Percentiles rank a stretch among this genome's conserved stretches.
Evolutionary conservation across 2,888 invertebrate genomes (phyloP).

Genomic region (Neoscelio sp.): DNA sequence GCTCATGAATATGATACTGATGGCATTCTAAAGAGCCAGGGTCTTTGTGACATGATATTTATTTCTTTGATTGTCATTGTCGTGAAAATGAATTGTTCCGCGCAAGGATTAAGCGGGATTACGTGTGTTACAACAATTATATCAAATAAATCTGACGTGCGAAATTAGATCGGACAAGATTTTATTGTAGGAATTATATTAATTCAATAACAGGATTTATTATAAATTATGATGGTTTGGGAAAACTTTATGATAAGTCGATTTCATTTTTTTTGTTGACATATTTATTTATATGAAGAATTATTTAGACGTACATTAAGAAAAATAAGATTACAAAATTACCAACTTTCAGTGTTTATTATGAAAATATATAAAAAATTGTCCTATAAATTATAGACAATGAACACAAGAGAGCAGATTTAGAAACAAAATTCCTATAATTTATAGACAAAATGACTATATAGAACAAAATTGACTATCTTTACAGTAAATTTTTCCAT

Average conservation of each 20-base stretch:
- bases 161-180: constrained; percentile 5
- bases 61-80: constrained; percentile 6
- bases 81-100: constrained; percentile 24
- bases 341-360: too few relatives aligned
- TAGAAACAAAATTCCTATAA: too few relatives aligned
- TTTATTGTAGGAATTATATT: neutral
- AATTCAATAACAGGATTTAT: too few relatives aligned
- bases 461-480: too few relatives aligned
- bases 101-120: constrained; percentile 18
- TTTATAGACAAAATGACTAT: too few relatives aligned
- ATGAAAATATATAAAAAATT: too few relatives aligned
- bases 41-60: constrained; percentile 13
- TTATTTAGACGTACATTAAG: too few relatives aligned
- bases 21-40: constrained; percentile 36
- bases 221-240: neutral
- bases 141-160: constrained; percentile 21
- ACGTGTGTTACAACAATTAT: constrained; percentile 22
- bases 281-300: too few relatives aligned
- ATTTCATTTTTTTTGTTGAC: neutral
- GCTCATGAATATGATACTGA: constrained; percentile 54
- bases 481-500: too few relatives aligned
- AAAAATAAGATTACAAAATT: too few relatives aligned
- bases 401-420: too few relatives aligned
- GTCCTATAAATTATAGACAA: too few relatives aligned
- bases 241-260: constrained; percentile 10